phyloP scores from a whole-genome alignment of 2,113 vertebrate species.

The Tylochromis polylepis region DNA sequence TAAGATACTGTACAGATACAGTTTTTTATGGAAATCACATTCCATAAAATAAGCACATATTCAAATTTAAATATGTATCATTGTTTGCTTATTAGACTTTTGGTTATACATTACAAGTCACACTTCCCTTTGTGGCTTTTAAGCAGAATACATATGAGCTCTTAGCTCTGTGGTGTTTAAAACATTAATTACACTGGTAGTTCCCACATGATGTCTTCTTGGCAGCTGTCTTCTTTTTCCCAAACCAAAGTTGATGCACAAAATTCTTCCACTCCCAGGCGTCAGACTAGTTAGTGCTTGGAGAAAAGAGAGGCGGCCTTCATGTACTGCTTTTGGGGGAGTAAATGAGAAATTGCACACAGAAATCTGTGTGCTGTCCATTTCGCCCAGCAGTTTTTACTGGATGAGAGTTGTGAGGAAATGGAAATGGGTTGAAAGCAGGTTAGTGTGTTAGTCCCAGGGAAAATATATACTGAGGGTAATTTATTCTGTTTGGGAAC shows the following conservation, averaged over 20 bases:
- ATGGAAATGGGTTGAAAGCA: background rate
- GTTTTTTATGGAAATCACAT: too few relatives aligned
- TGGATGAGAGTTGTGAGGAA: background rate
- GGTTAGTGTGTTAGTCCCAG: background rate
- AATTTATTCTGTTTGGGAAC: background rate
- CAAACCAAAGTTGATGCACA: background rate
- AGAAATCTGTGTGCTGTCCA: background rate
- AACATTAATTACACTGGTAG: background rate
- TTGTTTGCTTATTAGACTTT: background rate
- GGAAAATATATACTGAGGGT: background rate
- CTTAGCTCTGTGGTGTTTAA: background rate
- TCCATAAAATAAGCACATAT: background rate
- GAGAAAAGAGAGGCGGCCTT: background rate
- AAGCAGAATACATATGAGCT: background rate
- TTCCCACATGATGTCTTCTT: background rate
- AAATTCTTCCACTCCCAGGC: background rate
- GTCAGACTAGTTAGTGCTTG: background rate
- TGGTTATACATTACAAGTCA: background rate
- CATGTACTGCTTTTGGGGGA: background rate
- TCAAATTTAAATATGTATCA: background rate
- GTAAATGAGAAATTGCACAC: background rate
- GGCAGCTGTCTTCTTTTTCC: background rate
- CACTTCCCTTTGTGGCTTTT: background rate
- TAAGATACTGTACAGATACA: background rate
- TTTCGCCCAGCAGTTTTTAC: background rate